Conservation (phyloP, 2,888 invertebrate species). For the Caenorhabditis sp. region DNA sequence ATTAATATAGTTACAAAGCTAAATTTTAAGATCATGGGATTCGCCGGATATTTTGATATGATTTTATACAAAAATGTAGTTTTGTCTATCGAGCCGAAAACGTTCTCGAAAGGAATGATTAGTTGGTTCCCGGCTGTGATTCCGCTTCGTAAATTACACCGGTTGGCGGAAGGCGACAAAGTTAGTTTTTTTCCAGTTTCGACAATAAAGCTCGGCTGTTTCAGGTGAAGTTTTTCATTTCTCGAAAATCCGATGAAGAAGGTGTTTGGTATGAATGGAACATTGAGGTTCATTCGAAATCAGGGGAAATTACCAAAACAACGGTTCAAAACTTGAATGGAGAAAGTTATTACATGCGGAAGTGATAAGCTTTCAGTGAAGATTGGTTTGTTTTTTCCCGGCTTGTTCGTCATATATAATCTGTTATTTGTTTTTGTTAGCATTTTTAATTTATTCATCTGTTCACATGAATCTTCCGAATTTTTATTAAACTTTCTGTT, state of each 20-base stretch:
- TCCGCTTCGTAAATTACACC: conserved; percentile 75
- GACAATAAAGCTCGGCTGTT: conserved; percentile 2
- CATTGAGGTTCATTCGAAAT: conserved; percentile 34
- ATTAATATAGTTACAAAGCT: not conserved
- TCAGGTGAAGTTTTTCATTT: conserved; percentile 54
- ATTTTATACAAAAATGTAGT: conserved; percentile 83
- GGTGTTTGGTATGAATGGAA: conserved; percentile 71
- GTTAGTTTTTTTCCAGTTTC: conserved; percentile 11
- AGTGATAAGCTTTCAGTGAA: not conserved
- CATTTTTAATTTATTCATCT: not conserved
- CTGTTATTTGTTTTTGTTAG: conserved; percentile 3
- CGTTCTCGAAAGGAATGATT: conserved; percentile 89
- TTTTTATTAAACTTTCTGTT: not conserved
- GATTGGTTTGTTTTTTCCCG: not conserved
- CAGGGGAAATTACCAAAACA: not conserved
- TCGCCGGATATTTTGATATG: conserved; percentile 94
- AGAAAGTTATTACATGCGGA: conserved; percentile 58
- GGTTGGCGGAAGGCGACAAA: conserved; percentile 48
- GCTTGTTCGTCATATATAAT: not conserved
- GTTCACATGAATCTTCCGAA: no score
- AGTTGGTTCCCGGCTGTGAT: conserved; percentile 98
- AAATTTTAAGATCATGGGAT: conserved; percentile 76
- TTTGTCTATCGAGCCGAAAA: conserved; percentile 82
- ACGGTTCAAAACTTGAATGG: conserved; percentile 59
- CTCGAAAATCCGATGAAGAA: conserved; percentile 47